Evolutionary conservation across 2,113 vertebrate species (phyloP).

Genomic region (Pterocles gutturalis): DNA sequence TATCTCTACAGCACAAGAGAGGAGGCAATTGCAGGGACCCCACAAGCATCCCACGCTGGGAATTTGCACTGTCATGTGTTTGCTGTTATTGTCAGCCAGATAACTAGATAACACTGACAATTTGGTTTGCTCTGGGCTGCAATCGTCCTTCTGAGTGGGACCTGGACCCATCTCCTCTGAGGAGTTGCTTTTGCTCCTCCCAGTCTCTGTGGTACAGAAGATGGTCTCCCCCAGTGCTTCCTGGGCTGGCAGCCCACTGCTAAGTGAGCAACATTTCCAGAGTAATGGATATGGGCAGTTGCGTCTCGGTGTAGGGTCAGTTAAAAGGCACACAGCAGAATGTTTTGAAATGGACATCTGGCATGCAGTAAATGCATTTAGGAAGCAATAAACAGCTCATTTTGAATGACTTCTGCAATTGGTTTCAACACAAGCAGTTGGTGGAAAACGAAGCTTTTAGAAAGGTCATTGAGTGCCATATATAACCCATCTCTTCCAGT

Average conservation of each 20-base stretch:
- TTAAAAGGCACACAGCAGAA: slow-evolving; percentile 42
- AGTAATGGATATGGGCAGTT: background rate
- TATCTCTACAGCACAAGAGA: background rate
- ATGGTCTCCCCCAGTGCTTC: background rate
- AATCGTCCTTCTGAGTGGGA: background rate
- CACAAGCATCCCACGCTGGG: accelerated
- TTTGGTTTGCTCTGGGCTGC: background rate
- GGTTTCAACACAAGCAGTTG: slow-evolving; percentile 73
- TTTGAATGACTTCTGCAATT: slow-evolving; percentile 74
- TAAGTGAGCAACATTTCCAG: slow-evolving; percentile 1
- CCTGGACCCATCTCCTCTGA: background rate
- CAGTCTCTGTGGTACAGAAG: background rate
- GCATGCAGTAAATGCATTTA: slow-evolving; percentile 71
- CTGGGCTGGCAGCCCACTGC: background rate
- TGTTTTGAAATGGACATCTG: slow-evolving; percentile 74
- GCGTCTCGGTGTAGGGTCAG: background rate
- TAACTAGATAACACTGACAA: background rate
- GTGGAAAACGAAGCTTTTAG: slow-evolving; percentile 74
- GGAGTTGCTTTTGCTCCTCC: background rate
- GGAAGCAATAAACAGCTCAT: slow-evolving; percentile 78
- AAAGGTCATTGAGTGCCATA: slow-evolving; percentile 71
- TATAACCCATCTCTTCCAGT: slow-evolving; percentile 62
- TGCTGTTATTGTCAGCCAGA: background rate
- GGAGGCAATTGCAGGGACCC: background rate
- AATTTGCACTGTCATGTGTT: background rate